Percentiles rank a stretch among this genome's conserved stretches.
These are phyloP conservation scores for Microcebus tavaratra DNA, from an alignment of 2,113 vertebrate species.

Conservation along the genomic window DNA sequence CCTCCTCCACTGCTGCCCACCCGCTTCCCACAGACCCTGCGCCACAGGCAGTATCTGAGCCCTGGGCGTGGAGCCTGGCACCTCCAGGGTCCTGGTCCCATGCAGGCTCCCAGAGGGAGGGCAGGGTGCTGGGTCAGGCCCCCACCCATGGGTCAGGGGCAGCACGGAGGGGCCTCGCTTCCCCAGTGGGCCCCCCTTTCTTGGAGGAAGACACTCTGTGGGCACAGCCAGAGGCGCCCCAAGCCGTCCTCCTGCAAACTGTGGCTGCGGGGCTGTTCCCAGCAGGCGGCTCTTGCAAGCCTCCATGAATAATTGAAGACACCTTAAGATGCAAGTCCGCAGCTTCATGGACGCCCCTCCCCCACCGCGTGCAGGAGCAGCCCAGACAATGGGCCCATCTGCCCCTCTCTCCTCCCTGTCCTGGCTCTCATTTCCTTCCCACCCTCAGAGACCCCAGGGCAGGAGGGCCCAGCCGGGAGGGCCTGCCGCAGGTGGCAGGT, in stretches of 20 bases:
- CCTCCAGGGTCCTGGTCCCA: not conserved
- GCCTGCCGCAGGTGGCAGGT: not conserved
- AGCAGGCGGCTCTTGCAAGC: constrained; percentile 19
- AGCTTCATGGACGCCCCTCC: not conserved
- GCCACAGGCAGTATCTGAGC: not conserved
- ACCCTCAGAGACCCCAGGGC: not conserved
- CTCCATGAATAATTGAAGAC: constrained; percentile 69
- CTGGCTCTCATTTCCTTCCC: not conserved
- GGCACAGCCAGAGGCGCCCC: not conserved
- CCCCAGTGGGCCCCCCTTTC: not conserved
- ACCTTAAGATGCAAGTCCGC: not conserved
- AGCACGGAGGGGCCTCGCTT: accelerated
- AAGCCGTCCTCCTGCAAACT: not conserved
- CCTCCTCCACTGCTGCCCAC: not conserved
- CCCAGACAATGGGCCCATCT: not conserved
- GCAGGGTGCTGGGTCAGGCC: not conserved
- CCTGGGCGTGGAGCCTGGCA: not conserved
- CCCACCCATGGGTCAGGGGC: not conserved
- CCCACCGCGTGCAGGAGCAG: accelerated
- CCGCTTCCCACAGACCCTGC: not conserved
- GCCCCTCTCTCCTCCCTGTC: not conserved
- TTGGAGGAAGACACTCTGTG: not conserved
- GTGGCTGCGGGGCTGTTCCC: not conserved
- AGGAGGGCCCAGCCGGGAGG: not conserved
- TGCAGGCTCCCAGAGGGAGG: not conserved